phyloP scores from a whole-genome alignment of 2,888 invertebrate genomes.

The Trichopria drosophilae region DNA sequence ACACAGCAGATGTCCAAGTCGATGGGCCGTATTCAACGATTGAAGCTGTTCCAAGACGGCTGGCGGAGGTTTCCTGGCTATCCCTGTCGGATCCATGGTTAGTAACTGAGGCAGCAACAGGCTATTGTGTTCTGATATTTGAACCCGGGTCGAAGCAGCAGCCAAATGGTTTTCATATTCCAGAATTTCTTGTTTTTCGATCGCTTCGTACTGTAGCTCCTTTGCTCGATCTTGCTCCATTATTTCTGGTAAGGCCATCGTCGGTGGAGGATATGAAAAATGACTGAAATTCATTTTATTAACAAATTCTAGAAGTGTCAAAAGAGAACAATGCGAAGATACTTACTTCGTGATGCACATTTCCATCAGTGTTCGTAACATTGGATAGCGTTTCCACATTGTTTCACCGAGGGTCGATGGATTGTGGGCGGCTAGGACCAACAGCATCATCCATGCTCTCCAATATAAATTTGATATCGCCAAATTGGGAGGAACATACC shows the following conservation, averaged over 20 bases:
- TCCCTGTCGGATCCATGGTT: constrained; percentile 81
- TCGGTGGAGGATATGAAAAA: constrained; percentile 73
- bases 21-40: constrained; percentile 74
- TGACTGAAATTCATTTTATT: constrained; percentile 61
- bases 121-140: constrained; percentile 88
- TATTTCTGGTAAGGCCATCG: constrained; percentile 64
- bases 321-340: constrained; percentile 7
- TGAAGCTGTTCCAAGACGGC: constrained; percentile 78
- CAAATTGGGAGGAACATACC: constrained; percentile 82
- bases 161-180: constrained; percentile 92
- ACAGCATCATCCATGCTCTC: constrained; percentile 88
- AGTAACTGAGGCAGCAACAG: constrained; percentile 82
- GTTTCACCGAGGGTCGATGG: constrained; percentile 82
- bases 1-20: constrained; percentile 87
- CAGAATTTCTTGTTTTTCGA: constrained; percentile 78
- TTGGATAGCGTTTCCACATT: constrained; percentile 90
- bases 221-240: constrained; percentile 66
- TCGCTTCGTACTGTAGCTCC: constrained; percentile 69
- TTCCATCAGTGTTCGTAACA: constrained; percentile 87
- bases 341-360: constrained; percentile 92
- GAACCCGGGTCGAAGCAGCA: constrained; percentile 82
- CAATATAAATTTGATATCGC: constrained; percentile 92
- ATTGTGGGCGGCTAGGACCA: constrained; percentile 91
- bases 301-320: background rate
- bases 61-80: constrained; percentile 79